These are phyloP conservation scores for Hyperoodon ampullatus DNA, from an alignment of 2,113 vertebrate species.

Conservation along the genomic window DNA sequence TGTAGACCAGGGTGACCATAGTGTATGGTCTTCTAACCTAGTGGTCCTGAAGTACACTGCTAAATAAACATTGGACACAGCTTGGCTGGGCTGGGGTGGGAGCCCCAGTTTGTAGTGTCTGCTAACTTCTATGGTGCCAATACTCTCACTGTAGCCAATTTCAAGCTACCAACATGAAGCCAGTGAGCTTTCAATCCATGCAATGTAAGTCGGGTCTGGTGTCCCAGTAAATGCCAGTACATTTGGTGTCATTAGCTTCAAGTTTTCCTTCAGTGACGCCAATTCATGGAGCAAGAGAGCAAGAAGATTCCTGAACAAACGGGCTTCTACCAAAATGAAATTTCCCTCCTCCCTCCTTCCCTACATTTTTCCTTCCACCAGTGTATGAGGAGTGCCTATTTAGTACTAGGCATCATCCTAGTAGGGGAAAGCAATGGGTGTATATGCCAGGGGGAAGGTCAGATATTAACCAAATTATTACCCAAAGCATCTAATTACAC, in stretches of 20 bases:
- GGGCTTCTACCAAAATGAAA: background rate
- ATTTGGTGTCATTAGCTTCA: rapidly evolving
- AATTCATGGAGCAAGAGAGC: background rate
- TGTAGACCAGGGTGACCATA: background rate
- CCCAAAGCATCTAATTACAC: background rate
- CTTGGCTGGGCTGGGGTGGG: background rate
- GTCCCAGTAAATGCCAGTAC: background rate
- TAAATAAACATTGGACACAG: background rate
- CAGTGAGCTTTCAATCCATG: background rate
- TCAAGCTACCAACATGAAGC: background rate
- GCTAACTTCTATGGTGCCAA: background rate
- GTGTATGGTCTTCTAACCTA: background rate
- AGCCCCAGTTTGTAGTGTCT: background rate
- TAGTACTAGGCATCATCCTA: rapidly evolving
- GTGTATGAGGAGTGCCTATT: too few species aligned
- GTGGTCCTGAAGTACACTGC: background rate
- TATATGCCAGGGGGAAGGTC: background rate
- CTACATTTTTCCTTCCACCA: background rate
- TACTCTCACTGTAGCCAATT: background rate
- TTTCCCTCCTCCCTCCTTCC: background rate
- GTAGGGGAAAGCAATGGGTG: background rate
- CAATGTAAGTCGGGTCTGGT: too few species aligned
- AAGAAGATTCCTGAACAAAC: background rate
- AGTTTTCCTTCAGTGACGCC: background rate
- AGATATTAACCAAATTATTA: background rate